phyloP scores from a whole-genome alignment of 2,797 vertebrate genomes.

The Hephaestus fuliginosus region DNA sequence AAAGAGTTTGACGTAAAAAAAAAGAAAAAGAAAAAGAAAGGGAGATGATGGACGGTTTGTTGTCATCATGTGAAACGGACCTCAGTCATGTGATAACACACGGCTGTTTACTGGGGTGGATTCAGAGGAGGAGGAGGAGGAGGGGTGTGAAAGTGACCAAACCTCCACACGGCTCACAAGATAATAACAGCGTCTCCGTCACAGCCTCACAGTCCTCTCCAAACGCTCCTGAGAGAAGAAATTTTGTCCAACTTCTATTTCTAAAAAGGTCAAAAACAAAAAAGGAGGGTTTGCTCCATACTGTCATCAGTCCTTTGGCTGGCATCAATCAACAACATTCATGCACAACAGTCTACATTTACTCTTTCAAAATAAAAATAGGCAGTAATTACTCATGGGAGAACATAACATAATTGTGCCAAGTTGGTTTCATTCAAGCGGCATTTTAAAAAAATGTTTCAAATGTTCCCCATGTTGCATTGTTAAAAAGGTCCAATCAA shows the following conservation, averaged over 20 bases:
- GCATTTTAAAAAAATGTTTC: no score
- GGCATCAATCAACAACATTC: neutral
- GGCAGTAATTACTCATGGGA: neutral
- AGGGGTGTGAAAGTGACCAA: neutral
- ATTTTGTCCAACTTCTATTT: neutral
- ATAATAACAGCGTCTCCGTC: neutral
- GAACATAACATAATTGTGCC: no score
- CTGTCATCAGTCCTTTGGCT: neutral
- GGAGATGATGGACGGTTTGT: neutral
- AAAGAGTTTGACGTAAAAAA: neutral
- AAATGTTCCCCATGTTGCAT: neutral
- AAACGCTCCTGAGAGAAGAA: neutral
- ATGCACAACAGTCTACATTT: neutral
- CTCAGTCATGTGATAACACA: constrained; percentile 4
- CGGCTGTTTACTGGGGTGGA: neutral
- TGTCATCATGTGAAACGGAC: neutral
- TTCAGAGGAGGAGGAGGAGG: no score
- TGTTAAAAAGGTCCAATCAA: neutral
- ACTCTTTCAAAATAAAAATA: neutral
- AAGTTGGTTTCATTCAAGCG: neutral
- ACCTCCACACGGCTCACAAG: neutral
- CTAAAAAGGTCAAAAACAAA: neutral
- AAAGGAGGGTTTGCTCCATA: neutral
- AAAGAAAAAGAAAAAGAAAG: neutral
- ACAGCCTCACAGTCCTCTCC: neutral